These are phyloP conservation scores for Dromococcyx pavoninus DNA, from an alignment of 2,797 vertebrate species.

Conservation along the genomic window DNA sequence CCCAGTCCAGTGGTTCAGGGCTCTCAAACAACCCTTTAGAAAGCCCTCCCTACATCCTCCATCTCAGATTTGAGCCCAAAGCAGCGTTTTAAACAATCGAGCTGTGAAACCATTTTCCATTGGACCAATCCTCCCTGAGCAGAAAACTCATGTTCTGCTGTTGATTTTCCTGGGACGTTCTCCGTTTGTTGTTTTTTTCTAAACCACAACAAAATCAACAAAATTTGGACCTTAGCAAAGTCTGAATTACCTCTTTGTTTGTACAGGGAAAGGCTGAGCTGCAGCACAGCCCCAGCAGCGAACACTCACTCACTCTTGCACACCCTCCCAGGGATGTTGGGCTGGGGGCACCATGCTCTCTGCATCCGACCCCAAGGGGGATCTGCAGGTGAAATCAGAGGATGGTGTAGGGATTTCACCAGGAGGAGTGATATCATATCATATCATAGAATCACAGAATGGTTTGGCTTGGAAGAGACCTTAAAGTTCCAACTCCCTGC, in stretches of 20 bases:
- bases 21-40: background rate
- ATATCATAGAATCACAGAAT: no score
- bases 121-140: background rate
- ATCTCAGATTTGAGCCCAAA: rapidly evolving
- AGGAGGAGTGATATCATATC: background rate
- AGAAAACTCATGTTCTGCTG: background rate
- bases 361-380: background rate
- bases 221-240: background rate
- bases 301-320: background rate
- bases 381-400: background rate
- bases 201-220: conserved; percentile 16
- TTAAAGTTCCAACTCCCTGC: no score
- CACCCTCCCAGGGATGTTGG: background rate
- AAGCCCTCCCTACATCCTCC: background rate
- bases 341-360: rapidly evolving
- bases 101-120: background rate
- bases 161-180: background rate
- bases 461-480: no score
- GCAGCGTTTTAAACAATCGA: background rate
- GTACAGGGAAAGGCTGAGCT: background rate
- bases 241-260: background rate
- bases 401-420: background rate
- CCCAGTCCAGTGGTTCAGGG: background rate
- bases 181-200: background rate
- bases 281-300: background rate